phyloP scores from a whole-genome alignment of 2,113 vertebrate species.

The Heteronetta atricapilla region DNA sequence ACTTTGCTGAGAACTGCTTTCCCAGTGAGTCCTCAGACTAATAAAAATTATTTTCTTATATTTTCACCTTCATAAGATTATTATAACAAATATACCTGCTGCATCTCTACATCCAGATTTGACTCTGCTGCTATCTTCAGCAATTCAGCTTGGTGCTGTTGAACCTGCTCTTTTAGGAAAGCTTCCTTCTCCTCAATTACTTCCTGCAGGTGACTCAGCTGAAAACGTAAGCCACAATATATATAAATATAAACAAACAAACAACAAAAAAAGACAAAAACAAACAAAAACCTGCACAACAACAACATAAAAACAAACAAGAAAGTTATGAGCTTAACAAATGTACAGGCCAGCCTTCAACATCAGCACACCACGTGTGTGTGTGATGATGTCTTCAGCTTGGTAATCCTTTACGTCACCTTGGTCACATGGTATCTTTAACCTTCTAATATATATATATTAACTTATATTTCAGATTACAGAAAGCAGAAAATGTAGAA shows the following conservation, averaged over 20 bases:
- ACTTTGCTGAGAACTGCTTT: neutral
- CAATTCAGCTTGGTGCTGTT: conserved; percentile 88
- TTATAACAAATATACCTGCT: conserved; percentile 80
- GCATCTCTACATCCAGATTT: conserved; percentile 78
- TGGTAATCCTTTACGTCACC: neutral
- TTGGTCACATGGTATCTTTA: neutral
- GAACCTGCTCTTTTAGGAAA: conserved; percentile 85
- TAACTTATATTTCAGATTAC: neutral
- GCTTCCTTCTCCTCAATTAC: conserved; percentile 88
- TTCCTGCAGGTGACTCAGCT: conserved; percentile 84
- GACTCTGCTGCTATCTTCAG: conserved; percentile 69
- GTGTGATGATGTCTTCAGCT: neutral
- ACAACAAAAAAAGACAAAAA: neutral
- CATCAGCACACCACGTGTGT: neutral
- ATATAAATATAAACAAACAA: too few relatives aligned
- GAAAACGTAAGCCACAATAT: conserved; percentile 46
- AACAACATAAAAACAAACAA: neutral
- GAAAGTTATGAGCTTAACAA: neutral
- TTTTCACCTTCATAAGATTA: neutral
- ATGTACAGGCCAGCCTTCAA: neutral
- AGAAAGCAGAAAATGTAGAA: neutral
- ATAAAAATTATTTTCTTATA: neutral
- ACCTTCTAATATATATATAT: neutral
- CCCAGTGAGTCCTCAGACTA: neutral
- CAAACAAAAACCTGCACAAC: too few relatives aligned